Conservation (phyloP, 2,797 vertebrate genomes). For the Sarcophilus harrisii region DNA sequence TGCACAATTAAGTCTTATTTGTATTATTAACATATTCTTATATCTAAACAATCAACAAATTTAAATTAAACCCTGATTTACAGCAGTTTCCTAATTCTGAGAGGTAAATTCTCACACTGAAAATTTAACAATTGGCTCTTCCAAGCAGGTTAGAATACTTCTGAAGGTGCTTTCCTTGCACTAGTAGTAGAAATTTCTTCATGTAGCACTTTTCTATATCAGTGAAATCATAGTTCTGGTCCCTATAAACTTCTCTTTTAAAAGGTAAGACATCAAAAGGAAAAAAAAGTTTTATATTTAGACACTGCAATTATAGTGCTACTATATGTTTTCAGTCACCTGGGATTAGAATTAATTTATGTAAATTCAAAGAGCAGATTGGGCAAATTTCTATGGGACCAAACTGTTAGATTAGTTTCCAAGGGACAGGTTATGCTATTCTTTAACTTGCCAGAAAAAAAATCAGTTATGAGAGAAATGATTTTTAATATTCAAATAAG, state of each 20-base stretch:
- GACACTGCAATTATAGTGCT: constrained; percentile 17
- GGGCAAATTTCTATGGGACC: constrained; percentile 11
- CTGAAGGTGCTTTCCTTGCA: neutral
- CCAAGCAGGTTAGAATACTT: neutral
- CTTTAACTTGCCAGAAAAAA: constrained; percentile 34
- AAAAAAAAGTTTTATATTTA: constrained; percentile 24
- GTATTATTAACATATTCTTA: neutral
- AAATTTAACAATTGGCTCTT: neutral
- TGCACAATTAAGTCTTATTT: neutral
- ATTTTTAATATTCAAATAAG: constrained; percentile 30
- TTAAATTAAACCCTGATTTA: neutral
- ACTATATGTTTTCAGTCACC: constrained; percentile 19
- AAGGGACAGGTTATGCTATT: neutral
- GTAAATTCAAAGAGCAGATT: constrained; percentile 30
- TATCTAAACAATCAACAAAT: neutral
- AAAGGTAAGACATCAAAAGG: constrained; percentile 26
- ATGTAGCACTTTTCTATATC: neutral
- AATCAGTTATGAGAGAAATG: neutral
- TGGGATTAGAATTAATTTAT: neutral
- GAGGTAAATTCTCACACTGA: neutral
- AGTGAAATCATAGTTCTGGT: neutral
- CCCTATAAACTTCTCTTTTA: neutral
- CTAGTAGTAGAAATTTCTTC: neutral
- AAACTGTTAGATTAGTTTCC: constrained; percentile 11
- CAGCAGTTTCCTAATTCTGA: neutral